Evolutionary conservation across 1,140 invertebrate species (phyloP).

Genomic region (Zaprionus tsacasi): DNA sequence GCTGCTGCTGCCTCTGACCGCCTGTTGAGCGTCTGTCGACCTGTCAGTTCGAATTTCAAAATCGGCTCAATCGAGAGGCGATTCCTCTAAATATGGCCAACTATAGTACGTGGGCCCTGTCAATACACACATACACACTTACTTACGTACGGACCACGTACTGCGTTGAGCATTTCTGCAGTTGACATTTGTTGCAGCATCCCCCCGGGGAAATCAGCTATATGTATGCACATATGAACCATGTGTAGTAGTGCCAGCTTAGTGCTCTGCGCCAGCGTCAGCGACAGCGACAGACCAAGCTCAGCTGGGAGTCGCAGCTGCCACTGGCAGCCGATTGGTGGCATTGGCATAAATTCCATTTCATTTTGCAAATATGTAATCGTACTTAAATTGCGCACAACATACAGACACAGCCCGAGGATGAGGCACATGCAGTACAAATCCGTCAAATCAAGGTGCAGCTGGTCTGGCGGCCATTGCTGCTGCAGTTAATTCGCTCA

Average conservation of each 20-base stretch:
- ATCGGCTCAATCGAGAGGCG: constrained; percentile 52
- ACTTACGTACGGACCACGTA: background rate
- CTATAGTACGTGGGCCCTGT: constrained; percentile 14
- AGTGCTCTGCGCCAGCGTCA: constrained; percentile 14
- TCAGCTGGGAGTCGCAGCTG: constrained; percentile 10
- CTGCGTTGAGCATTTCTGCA: constrained; percentile 10
- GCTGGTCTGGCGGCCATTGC: background rate
- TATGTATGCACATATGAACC: constrained; percentile 38
- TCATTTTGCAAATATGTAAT: constrained; percentile 79
- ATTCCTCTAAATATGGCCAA: constrained; percentile 25
- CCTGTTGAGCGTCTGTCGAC: constrained; percentile 23
- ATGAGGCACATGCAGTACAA: constrained; percentile 21
- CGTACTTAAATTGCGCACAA: constrained; percentile 63
- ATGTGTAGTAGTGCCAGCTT: background rate
- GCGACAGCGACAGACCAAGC: constrained; percentile 20
- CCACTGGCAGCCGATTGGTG: constrained; percentile 5
- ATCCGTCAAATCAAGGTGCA: constrained; percentile 22
- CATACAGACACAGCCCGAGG: constrained; percentile 16
- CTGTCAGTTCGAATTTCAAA: constrained; percentile 53
- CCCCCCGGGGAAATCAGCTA: constrained; percentile 63
- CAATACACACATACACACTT: background rate
- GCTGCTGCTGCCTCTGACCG: constrained; percentile 28
- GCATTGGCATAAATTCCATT: constrained; percentile 68
- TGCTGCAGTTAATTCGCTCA: background rate
- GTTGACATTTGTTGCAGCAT: constrained; percentile 19